Evolutionary conservation across 1,140 invertebrate genomes (phyloP), one percentile per base, ranked within the genome.

Genomic region (Oscheius sp.): DNA sequence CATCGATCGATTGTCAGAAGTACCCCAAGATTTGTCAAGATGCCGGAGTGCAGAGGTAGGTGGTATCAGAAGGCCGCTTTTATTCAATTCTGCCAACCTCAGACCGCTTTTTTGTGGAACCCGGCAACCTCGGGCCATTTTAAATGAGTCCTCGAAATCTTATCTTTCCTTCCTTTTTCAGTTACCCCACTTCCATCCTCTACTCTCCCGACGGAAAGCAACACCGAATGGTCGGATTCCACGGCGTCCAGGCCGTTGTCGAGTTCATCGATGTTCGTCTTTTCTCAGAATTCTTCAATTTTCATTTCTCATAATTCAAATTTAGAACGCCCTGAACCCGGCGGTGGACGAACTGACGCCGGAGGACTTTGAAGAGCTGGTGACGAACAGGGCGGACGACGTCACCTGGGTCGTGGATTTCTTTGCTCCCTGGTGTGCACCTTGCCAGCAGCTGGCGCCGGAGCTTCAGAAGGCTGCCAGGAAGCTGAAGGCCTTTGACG

Each of bases 111-210:
- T n/a, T n/a, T n/a, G n/a, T n/a, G n/a, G n/a, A n/a, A n/a, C n/a
- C n/a, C 4, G 3, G n/a, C 23, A 3, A 10, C 32, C 18, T 7
- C 49, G 7, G 15, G 0, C 67, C 18, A 7, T 32, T 67, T 38
- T 68, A 28, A 15, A 15, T 0, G 10, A 7, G 7, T 89, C n/a
- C n/a, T n/a, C n/a, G n/a, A n/a, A n/a, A n/a, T n/a, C n/a, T n/a
- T n/a, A n/a, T n/a, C n/a, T n/a, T n/a, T n/a, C n/a, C n/a, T n/a
- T n/a, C n/a, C 58, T 88, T 91, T 58, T 83, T 86, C 34, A 89
- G 89, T 3, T 92, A 92, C 85, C 91, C 91, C 1, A 91, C 91
- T 0, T 89, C 90, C 7, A 88, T 91, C 68, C 85, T 92, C 1
- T 91, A 91, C 78, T 74, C 75, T 23, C 91, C 91, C 79, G 85